Conservation (phyloP, 1,140 invertebrate genomes). For the Argopecten irradians region DNA sequence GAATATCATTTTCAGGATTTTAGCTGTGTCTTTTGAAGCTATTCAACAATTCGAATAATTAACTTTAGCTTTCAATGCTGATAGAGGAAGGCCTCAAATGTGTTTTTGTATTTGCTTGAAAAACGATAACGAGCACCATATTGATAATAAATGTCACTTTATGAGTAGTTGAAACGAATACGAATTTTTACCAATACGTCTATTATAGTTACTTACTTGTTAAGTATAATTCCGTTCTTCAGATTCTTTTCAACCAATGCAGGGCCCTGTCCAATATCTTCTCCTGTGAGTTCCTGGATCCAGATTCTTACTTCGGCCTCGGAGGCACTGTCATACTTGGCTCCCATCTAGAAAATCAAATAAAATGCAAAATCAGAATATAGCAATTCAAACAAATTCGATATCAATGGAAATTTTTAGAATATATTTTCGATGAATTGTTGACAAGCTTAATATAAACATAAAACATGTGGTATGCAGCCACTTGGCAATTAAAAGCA, state of each 20-base stretch:
- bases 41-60: too few species aligned
- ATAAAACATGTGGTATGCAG: too few species aligned
- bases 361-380: not conserved
- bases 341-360: slow-evolving; percentile 61
- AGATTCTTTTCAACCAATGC: slow-evolving; percentile 65
- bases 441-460: too few species aligned
- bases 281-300: slow-evolving; percentile 64
- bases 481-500: too few species aligned
- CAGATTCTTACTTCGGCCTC: slow-evolving; percentile 68
- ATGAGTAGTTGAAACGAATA: not conserved
- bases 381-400: not conserved
- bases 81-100: too few species aligned
- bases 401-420: too few species aligned
- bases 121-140: not conserved
- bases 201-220: slow-evolving; percentile 59
- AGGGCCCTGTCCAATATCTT: slow-evolving; percentile 64
- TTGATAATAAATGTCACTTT: slow-evolving; percentile 15
- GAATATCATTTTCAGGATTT: too few species aligned
- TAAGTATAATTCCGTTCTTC: slow-evolving; percentile 64
- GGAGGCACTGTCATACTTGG: slow-evolving; percentile 67
- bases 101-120: too few species aligned
- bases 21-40: too few species aligned
- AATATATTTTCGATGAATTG: too few species aligned
- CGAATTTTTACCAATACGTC: not conserved
- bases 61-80: too few species aligned